A percentile compares a stretch with the other conserved stretches of the same genome.
phyloP scores from a whole-genome alignment of 2,797 vertebrate genomes.

The Melanotaenia parkinsoni region DNA sequence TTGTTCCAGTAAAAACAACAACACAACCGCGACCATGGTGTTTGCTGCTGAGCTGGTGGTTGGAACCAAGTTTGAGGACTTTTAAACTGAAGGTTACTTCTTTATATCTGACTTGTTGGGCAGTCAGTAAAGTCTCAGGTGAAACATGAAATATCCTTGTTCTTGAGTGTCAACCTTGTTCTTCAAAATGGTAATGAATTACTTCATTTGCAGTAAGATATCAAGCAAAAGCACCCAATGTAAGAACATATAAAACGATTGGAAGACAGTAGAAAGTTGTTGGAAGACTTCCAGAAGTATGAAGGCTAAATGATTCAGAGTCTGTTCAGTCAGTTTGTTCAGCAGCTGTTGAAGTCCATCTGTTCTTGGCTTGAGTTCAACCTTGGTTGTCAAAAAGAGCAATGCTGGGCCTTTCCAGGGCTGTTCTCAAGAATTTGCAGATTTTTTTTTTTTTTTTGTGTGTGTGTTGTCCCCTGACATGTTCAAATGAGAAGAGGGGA shows the following conservation, averaged over 20 bases:
- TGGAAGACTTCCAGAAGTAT: constrained; percentile 38
- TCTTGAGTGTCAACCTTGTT: neutral
- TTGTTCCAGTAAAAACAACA: neutral
- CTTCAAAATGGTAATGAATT: neutral
- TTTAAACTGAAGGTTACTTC: neutral
- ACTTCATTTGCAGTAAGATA: neutral
- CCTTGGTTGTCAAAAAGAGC: constrained; percentile 50
- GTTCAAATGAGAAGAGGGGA: constrained; percentile 11
- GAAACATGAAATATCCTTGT: neutral
- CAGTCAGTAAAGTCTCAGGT: no score
- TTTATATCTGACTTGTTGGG: no score
- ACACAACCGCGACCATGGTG: neutral
- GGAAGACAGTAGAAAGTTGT: constrained; percentile 18
- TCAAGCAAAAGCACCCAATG: neutral
- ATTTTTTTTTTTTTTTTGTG: neutral
- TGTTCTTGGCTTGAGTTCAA: constrained; percentile 49
- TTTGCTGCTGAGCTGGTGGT: neutral
- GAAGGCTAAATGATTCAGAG: constrained; percentile 50
- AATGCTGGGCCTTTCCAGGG: constrained; percentile 43
- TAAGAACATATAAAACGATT: constrained; percentile 34
- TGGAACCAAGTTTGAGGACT: neutral
- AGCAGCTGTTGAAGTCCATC: constrained; percentile 55
- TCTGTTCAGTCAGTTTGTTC: constrained; percentile 21
- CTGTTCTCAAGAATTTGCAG: constrained; percentile 25
- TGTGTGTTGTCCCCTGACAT: constrained; percentile 31